phyloP scores from a whole-genome alignment of 1,140 invertebrate genomes.

The Leptestheria dahalacensis region DNA sequence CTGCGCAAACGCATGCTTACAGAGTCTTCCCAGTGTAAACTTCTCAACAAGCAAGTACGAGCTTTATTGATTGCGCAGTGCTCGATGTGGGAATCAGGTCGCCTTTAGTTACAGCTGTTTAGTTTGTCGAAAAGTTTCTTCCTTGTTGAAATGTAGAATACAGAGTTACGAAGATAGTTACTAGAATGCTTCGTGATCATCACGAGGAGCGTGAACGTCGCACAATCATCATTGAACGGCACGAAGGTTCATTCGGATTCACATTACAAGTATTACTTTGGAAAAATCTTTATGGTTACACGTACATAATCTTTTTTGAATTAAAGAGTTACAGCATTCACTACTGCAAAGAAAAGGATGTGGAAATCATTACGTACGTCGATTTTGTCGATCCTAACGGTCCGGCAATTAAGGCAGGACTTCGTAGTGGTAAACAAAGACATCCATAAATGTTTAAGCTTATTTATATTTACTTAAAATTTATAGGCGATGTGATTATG shows the following conservation, averaged over 20 bases:
- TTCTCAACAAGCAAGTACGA: too few species aligned
- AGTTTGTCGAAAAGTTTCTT: too few species aligned
- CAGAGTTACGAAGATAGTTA: too few species aligned
- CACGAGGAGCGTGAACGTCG: conserved; percentile 24
- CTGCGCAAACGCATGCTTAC: too few species aligned
- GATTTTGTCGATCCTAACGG: conserved; percentile 88
- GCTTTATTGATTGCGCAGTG: too few species aligned
- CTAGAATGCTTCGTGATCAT: background rate
- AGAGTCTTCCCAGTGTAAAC: too few species aligned
- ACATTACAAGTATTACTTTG: conserved; percentile 50
- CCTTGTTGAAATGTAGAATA: too few species aligned
- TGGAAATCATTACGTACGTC: conserved; percentile 89
- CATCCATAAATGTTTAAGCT: background rate
- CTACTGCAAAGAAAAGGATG: conserved; percentile 71
- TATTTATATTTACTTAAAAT: conserved; percentile 17
- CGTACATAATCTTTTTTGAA: conserved; percentile 18
- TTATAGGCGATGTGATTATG: conserved; percentile 73
- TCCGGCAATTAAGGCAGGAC: conserved; percentile 72
- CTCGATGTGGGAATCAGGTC: too few species aligned
- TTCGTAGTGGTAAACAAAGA: conserved; percentile 55
- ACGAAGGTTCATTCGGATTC: conserved; percentile 81
- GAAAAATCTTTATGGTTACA: background rate
- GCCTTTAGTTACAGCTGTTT: too few species aligned
- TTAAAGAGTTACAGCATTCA: conserved; percentile 92
- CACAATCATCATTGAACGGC: conserved; percentile 74